These are phyloP conservation scores for Lethocerus indicus DNA, from an alignment of 1,140 invertebrate genomes.

Conservation along the genomic window DNA sequence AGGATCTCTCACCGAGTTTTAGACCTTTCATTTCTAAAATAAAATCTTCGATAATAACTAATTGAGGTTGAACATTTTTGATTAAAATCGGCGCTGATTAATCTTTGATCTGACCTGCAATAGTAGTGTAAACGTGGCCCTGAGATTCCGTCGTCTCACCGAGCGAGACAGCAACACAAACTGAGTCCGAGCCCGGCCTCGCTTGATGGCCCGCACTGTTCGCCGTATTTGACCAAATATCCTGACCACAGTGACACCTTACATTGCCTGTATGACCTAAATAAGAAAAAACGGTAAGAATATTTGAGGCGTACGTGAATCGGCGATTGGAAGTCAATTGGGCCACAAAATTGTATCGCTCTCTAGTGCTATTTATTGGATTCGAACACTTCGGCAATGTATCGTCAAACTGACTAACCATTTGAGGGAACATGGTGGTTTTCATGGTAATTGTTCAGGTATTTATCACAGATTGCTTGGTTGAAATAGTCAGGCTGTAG, in stretches of 20 bases:
- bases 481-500: constrained; percentile 27
- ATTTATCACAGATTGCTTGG: constrained; percentile 24
- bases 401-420: no score
- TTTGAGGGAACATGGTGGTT: constrained; percentile 17
- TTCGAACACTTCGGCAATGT: no score
- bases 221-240: constrained; percentile 16
- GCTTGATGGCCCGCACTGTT: constrained; percentile 15
- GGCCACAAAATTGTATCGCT: no score
- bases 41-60: no score
- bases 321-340: no score
- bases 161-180: constrained; percentile 17
- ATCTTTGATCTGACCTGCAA: constrained; percentile 18
- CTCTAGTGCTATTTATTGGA: no score
- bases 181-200: constrained; percentile 13
- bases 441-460: constrained; percentile 31
- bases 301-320: neutral
- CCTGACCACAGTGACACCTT: constrained; percentile 18
- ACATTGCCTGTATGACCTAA: constrained; percentile 10
- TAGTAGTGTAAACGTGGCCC: constrained; percentile 20
- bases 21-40: no score
- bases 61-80: neutral
- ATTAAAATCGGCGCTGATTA: no score
- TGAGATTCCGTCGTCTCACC: constrained; percentile 18
- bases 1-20: no score
- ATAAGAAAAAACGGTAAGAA: neutral